Base-by-base conservation (phyloP, 2,888 invertebrate species). In the Monochamus alternatus region DNA sequence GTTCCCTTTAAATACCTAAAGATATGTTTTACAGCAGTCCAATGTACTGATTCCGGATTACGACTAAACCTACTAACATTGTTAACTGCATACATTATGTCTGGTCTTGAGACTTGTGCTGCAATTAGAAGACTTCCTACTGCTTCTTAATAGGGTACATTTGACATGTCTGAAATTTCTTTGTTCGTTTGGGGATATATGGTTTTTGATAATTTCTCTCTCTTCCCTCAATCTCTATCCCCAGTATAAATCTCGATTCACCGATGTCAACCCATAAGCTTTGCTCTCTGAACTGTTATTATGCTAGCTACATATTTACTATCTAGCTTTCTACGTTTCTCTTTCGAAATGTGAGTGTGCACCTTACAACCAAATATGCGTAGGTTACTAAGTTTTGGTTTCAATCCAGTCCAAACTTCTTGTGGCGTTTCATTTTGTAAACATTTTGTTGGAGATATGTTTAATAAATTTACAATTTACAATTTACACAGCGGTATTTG, bases 281-380 rank as follows among this genome's bases (percentile, higher is more conserved):
- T 31, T 62, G 30, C 31, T 22, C 30, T 62, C 22, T 47, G 22
- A 38, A 74, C 70, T 70, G 32, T 69, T 22, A 78, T 59, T 5
- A 78, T 72, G 62, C 60, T 63, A 43, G 52, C 51, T 59, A 66
- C 59, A 30, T 71, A 44, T 58, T 14, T 58, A 14, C 58, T 3
- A n/a, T 14, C n/a, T 14, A 47, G 14, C 14, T 22, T 14, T 14
- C 58, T 58, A 10, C 58, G n/a, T 58, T 58, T 22, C 22, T 58
- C 1, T 58, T 58, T 58, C 12, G 58, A 2, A 1, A 47, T 10
- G 10, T 47, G 51, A n/a, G 51, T 3, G 3, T 73, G 47, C 9
- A 51, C 76, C 43, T 75, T 75, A 52, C 76, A 75, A 9, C 76
- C 76, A 78, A 78, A 78, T 43, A 78, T 38, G 14, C 69, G 2